Conservation (phyloP, 1,140 invertebrate species). For the Diorhabda carinulata region DNA sequence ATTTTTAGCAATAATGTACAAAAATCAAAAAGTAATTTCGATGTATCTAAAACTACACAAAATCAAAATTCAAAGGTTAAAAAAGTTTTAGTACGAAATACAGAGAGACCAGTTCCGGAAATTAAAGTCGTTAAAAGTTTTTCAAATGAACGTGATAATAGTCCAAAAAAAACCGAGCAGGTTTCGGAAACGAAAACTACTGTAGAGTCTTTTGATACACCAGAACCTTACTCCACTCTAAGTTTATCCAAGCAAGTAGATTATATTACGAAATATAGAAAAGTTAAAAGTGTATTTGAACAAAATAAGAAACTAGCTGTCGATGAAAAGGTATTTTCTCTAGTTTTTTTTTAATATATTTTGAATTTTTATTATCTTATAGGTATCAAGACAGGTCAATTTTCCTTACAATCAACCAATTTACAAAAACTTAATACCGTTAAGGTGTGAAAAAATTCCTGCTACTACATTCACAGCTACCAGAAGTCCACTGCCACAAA, state of each 20-base stretch:
- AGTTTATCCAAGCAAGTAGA: slow-evolving; percentile 33
- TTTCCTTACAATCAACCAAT: slow-evolving; percentile 36
- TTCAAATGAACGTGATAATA: not conserved
- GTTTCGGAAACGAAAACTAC: not conserved
- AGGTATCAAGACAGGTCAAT: slow-evolving; percentile 39
- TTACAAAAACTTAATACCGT: slow-evolving; percentile 39
- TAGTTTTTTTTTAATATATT: slow-evolving; percentile 9
- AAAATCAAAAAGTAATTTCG: too few relatives aligned
- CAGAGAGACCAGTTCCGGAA: slow-evolving; percentile 22
- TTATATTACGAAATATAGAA: slow-evolving; percentile 27
- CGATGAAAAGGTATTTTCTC: slow-evolving; percentile 35
- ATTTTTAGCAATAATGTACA: too few relatives aligned
- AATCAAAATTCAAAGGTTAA: slow-evolving; percentile 5
- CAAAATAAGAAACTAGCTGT: slow-evolving; percentile 25
- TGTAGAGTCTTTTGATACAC: slow-evolving; percentile 25
- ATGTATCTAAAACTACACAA: not conserved
- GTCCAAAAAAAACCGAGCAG: slow-evolving; percentile 7
- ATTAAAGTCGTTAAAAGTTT: slow-evolving; percentile 17
- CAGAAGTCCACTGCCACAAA: slow-evolving; percentile 27
- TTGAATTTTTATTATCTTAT: slow-evolving; percentile 17
- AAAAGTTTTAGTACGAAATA: slow-evolving; percentile 34
- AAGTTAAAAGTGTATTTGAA: slow-evolving; percentile 26
- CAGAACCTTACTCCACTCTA: slow-evolving; percentile 30
- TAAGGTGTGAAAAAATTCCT: slow-evolving; percentile 24
- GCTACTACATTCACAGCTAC: slow-evolving; percentile 20